Conservation (phyloP, 2,113 vertebrate species). For the Mobula hypostoma region DNA sequence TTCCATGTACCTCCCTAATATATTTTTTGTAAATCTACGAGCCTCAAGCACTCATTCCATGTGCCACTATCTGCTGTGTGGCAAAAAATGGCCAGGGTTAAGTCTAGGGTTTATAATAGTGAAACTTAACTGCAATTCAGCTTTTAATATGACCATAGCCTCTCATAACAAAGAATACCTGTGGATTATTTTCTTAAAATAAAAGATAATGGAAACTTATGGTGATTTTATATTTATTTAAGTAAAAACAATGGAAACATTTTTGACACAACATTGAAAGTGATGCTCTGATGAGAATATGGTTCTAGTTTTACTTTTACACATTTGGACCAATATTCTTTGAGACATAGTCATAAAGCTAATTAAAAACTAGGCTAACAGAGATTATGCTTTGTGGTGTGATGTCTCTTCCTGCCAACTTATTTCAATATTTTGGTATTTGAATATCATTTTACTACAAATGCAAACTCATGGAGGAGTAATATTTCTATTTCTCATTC, state of each 20-base stretch:
- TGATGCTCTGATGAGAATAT: background rate
- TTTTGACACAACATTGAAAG: background rate
- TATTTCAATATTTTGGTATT: conserved; percentile 27
- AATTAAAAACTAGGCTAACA: background rate
- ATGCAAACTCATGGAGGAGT: conserved; percentile 23
- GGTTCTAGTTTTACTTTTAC: background rate
- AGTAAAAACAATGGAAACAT: background rate
- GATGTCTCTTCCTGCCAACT: background rate
- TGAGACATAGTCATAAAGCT: background rate
- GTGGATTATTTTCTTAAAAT: background rate
- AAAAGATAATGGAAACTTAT: background rate
- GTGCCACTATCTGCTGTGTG: too few species aligned
- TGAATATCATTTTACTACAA: conserved; percentile 34
- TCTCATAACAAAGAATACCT: background rate
- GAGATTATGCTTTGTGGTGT: background rate
- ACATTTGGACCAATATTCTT: background rate
- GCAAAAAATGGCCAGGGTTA: too few species aligned
- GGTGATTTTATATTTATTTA: background rate
- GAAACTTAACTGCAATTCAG: background rate
- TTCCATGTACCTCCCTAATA: too few species aligned
- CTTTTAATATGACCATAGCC: background rate
- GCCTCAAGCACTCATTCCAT: too few species aligned
- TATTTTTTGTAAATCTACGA: too few species aligned
- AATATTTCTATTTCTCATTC: background rate
- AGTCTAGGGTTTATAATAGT: background rate